Evolutionary conservation across 2,797 vertebrate species (phyloP), one percentile per base, ranked within the genome.

Genomic region (Molossus alvarezi): DNA sequence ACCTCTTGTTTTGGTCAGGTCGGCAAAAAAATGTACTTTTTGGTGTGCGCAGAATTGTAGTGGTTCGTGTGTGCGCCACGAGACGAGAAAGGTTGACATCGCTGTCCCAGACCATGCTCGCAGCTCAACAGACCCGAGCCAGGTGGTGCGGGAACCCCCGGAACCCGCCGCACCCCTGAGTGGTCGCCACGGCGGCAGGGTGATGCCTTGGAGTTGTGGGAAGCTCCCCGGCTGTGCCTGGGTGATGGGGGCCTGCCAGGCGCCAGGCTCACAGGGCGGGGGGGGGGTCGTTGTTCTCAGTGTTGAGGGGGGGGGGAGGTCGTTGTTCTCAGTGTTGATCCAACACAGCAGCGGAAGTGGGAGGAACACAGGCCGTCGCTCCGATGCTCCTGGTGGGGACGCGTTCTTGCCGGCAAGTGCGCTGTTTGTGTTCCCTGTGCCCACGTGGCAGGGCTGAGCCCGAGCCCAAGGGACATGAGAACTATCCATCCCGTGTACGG

Each of bases 351-450:
- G 64, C 0, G 23, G 6, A 18, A 0, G 1, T 5, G 6, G 7
- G 5, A 6, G 33, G 67, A 29, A 27, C 17, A 20, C 14, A 1
- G 45, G 45, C 3, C 2, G 4, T 13, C 3, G 84, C 55, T 20
- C 1, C 5, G 0, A 4, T 5, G 11, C 60, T 6, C 0, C 0
- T 51, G 53, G 12, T 45, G 15, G 11, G 5, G 1, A 4, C 2
- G 45, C 65, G 11, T 64, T 76, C 21, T 0, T 33, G 12, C 33
- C 33, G 64, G 41, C 14, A 33, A 17, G 29, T 1, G 3, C 2
- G 10, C 27, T 9, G 45, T 25, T 81, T 71, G 9, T 18, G 53
- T 48, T 4, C 29, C 4, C 41, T 33, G 23, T 11, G 1, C 6
- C 69, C 2, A 0, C 18, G n/a, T 9, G 5, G 10, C 11, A 27